phyloP scores from a whole-genome alignment of 2,888 invertebrate species.

The Hydrotaea diabolus region DNA sequence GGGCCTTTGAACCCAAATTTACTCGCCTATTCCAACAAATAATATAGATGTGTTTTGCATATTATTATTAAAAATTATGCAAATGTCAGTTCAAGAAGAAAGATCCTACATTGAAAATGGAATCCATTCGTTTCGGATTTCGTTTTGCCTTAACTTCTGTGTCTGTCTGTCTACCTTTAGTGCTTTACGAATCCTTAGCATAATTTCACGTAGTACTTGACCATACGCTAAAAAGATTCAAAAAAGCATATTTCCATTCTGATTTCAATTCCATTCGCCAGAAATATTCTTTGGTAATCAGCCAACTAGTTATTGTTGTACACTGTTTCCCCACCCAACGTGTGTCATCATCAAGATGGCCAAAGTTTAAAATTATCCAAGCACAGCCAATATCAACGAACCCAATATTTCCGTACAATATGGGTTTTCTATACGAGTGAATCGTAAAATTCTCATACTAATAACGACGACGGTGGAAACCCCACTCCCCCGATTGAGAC shows the following conservation, averaged over 20 bases:
- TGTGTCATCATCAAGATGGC: conserved; percentile 41
- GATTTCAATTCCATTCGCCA: conserved; percentile 32
- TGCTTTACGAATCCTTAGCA: conserved; percentile 25
- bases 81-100: conserved; percentile 50
- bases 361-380: conserved; percentile 61
- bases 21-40: conserved; percentile 2
- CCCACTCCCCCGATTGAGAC: no score
- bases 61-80: conserved; percentile 64
- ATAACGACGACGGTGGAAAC: not conserved
- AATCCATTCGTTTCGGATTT: not conserved
- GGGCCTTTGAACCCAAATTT: no score
- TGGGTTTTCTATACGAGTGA: conserved; percentile 45
- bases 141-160: not conserved
- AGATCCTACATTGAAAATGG: conserved; percentile 24
- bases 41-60: conserved; percentile 63
- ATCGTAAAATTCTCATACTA: conserved; percentile 50
- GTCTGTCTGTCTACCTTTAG: not conserved
- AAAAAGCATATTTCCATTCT: conserved; percentile 56
- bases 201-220: conserved; percentile 51
- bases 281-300: conserved; percentile 51
- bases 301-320: conserved; percentile 31
- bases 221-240: conserved; percentile 60
- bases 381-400: conserved; percentile 64
- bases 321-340: not conserved
- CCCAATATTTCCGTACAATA: conserved; percentile 46